Conservation (phyloP, 2,888 invertebrate genomes). For the Nephrotoma guestfalica region DNA sequence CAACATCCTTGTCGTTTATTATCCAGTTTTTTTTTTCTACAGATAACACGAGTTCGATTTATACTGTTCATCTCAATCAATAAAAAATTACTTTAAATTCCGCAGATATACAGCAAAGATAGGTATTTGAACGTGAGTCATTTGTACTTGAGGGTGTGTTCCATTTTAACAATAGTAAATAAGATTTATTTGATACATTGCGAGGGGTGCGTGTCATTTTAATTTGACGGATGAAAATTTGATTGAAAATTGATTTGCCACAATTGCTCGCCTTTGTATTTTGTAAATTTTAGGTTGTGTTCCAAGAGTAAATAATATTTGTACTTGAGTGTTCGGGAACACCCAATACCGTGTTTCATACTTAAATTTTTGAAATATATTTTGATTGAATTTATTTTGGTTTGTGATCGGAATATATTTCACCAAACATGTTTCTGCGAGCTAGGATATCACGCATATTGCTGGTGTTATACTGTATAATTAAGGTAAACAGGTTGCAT, state of each 20-base stretch:
- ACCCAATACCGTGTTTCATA: background rate
- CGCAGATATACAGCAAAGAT: too few relatives aligned
- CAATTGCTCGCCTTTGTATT: background rate
- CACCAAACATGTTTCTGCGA: too few relatives aligned
- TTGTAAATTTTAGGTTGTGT: background rate
- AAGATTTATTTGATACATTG: too few relatives aligned
- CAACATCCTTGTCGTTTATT: too few relatives aligned
- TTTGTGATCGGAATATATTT: background rate
- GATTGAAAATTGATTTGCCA: background rate
- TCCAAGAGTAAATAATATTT: background rate
- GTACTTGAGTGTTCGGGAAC: background rate
- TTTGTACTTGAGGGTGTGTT: background rate
- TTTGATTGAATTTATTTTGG: background rate
- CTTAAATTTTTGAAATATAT: background rate
- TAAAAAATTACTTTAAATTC: background rate
- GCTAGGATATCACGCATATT: too few relatives aligned
- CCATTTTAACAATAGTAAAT: too few relatives aligned
- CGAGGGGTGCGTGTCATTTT: background rate
- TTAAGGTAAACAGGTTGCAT: too few relatives aligned
- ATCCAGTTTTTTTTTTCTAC: too few relatives aligned
- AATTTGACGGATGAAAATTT: background rate
- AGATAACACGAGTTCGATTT: background rate
- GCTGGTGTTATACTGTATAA: too few relatives aligned
- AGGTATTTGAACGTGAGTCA: background rate
- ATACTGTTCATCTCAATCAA: background rate